These are phyloP conservation scores for Amazonetta brasiliensis DNA, from an alignment of 2,797 vertebrate species.

Conservation along the genomic window DNA sequence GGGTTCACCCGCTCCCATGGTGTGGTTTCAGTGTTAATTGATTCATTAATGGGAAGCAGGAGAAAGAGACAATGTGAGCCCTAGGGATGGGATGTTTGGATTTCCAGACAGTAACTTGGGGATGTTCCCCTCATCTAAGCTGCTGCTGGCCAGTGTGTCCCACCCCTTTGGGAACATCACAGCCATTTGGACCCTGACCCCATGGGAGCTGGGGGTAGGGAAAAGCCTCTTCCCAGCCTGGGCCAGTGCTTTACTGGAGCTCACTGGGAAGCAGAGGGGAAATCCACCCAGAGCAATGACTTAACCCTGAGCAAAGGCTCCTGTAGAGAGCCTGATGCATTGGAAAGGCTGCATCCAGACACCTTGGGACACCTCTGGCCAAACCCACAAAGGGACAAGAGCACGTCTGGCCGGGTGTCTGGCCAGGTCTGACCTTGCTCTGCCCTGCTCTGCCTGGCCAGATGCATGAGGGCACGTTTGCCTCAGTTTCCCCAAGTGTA, in stretches of 20 bases:
- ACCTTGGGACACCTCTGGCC: neutral
- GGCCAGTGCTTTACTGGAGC: neutral
- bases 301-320: neutral
- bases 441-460: neutral
- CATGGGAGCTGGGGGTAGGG: neutral
- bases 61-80: neutral
- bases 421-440: neutral
- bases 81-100: neutral
- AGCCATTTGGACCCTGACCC: neutral
- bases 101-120: neutral
- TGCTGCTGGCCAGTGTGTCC: neutral
- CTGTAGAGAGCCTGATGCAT: neutral
- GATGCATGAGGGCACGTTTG: rapidly evolving
- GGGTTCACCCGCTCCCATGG: neutral
- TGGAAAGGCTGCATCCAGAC: neutral
- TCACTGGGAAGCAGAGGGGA: neutral
- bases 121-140: neutral
- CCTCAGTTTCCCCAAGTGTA: neutral
- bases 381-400: neutral
- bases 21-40: rapidly evolving
- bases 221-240: neutral
- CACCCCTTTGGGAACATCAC: neutral
- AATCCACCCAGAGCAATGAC: neutral
- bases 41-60: neutral
- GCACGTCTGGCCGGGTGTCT: too few species aligned